Percentiles rank a stretch among this genome's conserved stretches.
Evolutionary conservation across 2,797 vertebrate species (phyloP).

Genomic region (Silurus lanzhouensis): DNA sequence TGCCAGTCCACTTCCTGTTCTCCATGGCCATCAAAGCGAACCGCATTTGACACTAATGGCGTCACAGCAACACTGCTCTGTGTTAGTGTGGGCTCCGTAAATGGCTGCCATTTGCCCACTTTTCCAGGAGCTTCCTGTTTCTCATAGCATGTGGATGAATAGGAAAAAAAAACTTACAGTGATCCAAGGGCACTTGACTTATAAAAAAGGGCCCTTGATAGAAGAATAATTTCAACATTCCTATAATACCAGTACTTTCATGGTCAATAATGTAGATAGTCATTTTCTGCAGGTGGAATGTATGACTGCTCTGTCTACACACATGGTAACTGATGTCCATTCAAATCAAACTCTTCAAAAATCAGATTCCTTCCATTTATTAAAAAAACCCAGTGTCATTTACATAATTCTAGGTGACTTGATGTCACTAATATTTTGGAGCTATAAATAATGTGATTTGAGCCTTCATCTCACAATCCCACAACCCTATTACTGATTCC

Average conservation of each 20-base stretch:
- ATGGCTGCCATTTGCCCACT: neutral
- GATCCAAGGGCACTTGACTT: conserved; percentile 7
- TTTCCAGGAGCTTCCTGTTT: neutral
- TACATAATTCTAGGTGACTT: neutral
- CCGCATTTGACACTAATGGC: conserved; percentile 10
- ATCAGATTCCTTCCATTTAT: neutral
- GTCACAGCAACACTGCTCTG: neutral
- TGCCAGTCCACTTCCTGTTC: conserved; percentile 26
- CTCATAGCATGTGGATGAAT: neutral
- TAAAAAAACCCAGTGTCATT: neutral
- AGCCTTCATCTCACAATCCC: neutral
- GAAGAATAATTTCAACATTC: neutral
- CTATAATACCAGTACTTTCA: neutral
- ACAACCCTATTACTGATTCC: neutral
- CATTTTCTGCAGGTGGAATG: neutral
- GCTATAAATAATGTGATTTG: too few relatives aligned
- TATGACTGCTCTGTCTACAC: neutral
- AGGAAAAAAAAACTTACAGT: neutral
- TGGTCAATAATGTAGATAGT: neutral
- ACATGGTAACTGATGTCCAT: neutral
- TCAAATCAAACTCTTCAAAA: neutral
- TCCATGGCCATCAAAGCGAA: conserved; percentile 19
- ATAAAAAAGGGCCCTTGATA: neutral
- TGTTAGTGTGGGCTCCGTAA: neutral
- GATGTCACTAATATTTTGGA: neutral